Percentiles rank a stretch among this genome's conserved stretches.
Evolutionary conservation across 2,888 invertebrate genomes (phyloP).

Genomic region (Caenorhabditis doughertyi): DNA sequence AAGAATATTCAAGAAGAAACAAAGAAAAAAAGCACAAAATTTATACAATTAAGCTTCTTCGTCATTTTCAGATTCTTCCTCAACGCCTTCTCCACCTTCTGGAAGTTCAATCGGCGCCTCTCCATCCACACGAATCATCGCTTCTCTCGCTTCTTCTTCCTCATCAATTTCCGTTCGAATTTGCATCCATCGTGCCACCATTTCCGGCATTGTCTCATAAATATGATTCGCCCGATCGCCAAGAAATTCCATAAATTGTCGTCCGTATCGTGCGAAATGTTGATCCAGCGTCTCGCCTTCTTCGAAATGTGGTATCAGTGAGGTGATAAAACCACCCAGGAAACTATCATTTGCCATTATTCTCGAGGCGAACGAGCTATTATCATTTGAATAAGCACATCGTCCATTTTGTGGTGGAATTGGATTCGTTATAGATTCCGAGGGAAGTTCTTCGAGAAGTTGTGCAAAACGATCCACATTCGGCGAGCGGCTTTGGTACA

Average conservation of each 20-base stretch:
- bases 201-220: neutral
- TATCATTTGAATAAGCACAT: slow-evolving; percentile 39
- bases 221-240: neutral
- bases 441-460: slow-evolving; percentile 67
- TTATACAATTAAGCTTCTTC: too few species aligned
- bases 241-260: neutral
- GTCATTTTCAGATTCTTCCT: too few species aligned
- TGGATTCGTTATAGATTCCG: slow-evolving; percentile 63
- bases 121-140: too few species aligned
- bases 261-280: slow-evolving; percentile 14
- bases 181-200: neutral
- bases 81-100: too few species aligned
- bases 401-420: slow-evolving; percentile 61
- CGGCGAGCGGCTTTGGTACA: slow-evolving; percentile 71
- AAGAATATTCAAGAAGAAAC: too few species aligned
- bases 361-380: too few species aligned
- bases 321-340: slow-evolving; percentile 58
- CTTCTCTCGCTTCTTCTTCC: neutral
- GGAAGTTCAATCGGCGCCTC: too few species aligned
- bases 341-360: too few species aligned
- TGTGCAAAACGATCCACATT: slow-evolving; percentile 72
- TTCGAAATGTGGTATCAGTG: slow-evolving; percentile 61
- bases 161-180: neutral
- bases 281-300: slow-evolving; percentile 15
- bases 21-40: too few species aligned